phyloP scores from a whole-genome alignment of 2,888 invertebrate genomes.

The Gymnoscelis rufifasciata region DNA sequence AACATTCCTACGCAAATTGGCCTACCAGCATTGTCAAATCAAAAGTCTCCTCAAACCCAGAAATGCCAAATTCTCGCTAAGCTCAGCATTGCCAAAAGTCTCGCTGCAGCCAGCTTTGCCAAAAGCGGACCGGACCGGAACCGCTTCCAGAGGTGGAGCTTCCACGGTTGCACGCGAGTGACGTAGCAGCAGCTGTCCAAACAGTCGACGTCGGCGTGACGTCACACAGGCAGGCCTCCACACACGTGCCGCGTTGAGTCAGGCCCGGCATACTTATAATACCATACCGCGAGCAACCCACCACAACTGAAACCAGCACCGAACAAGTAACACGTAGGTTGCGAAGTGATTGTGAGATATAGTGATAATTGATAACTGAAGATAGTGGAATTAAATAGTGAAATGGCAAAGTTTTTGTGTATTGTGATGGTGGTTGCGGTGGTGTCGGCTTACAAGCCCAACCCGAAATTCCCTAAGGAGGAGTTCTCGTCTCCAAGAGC shows the following conservation, averaged over 20 bases:
- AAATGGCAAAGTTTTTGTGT: slow-evolving; percentile 55
- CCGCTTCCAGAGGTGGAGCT: no score
- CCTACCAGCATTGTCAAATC: no score
- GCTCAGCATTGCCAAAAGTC: no score
- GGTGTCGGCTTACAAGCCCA: slow-evolving; percentile 45
- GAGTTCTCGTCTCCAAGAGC: slow-evolving; percentile 33
- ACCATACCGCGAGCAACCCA: slow-evolving; percentile 43
- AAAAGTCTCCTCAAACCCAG: no score
- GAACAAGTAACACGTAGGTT: slow-evolving; percentile 51
- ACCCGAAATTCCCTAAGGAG: slow-evolving; percentile 57
- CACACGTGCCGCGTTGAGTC: slow-evolving; percentile 45
- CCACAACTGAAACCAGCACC: slow-evolving; percentile 58
- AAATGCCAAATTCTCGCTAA: no score
- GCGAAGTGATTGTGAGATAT: slow-evolving; percentile 32
- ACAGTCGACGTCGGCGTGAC: slow-evolving; percentile 38
- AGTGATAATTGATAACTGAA: slow-evolving; percentile 37
- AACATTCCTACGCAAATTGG: no score
- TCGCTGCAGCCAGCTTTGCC: no score
- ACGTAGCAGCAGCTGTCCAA: slow-evolving; percentile 49
- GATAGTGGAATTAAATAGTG: slow-evolving; percentile 32
- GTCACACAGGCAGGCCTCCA: slow-evolving; percentile 41
- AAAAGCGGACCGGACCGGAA: no score
- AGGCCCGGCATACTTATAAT: slow-evolving; percentile 55
- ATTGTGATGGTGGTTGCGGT: slow-evolving; percentile 51
- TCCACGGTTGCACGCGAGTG: slow-evolving; percentile 30